A percentile compares a stretch with the other conserved stretches of the same genome.
Conservation (phyloP, 2,888 invertebrate genomes). For the Tubulanus polymorphus region DNA sequence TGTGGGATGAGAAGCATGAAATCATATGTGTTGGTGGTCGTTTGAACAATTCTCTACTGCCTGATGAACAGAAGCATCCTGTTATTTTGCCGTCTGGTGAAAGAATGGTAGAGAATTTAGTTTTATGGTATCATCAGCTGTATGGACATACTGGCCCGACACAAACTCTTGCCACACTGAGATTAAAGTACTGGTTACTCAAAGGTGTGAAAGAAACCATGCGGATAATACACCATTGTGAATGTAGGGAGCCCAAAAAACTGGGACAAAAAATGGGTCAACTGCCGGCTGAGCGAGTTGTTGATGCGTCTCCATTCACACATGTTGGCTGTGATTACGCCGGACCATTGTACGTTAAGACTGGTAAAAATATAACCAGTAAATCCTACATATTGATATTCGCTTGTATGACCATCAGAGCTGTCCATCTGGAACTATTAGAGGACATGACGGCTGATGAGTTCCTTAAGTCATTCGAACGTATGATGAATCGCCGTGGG, state of each 20-base stretch:
- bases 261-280: background rate
- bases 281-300: background rate
- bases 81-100: background rate
- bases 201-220: background rate
- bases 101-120: background rate
- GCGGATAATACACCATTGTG: background rate
- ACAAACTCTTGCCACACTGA: background rate
- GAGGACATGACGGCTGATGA: background rate
- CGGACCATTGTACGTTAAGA: conserved; percentile 3
- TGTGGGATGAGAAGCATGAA: background rate
- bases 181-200: background rate
- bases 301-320: background rate
- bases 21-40: conserved; percentile 3
- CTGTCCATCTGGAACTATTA: conserved; percentile 1
- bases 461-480: background rate
- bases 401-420: background rate
- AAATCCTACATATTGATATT: conserved; percentile 6
- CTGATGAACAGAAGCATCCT: background rate
- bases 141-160: background rate
- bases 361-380: background rate
- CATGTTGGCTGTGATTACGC: conserved; percentile 2
- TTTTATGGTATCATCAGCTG: background rate
- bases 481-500: background rate
- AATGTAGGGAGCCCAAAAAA: background rate
- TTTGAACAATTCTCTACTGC: background rate